phyloP scores from a whole-genome alignment of 2,797 vertebrate species.

The Pseudotriccus pelzelni region DNA sequence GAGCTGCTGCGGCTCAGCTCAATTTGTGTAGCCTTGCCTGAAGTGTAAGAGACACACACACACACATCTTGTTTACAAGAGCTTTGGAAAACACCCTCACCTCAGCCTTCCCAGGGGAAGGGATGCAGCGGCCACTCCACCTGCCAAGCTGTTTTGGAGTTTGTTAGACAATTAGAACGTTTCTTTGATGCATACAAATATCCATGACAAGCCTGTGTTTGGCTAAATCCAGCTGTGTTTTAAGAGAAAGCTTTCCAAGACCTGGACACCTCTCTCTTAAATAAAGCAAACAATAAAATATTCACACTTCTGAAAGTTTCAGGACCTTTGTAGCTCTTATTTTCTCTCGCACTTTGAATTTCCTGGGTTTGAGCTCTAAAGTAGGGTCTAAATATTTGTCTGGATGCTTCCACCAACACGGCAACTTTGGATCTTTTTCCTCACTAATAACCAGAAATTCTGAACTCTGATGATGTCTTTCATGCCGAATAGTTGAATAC shows the following conservation, averaged over 20 bases:
- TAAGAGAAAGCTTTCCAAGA: not conserved
- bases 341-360: not conserved
- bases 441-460: not conserved
- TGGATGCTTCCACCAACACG: not conserved
- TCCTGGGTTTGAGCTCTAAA: not conserved
- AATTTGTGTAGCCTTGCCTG: conserved; percentile 35
- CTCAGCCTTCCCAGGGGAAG: not conserved
- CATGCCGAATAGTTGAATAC: not conserved
- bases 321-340: not conserved
- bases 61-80: not conserved
- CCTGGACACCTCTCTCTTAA: not conserved
- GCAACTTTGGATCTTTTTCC: not conserved
- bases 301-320: not conserved
- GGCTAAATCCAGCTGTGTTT: not conserved
- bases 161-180: not conserved
- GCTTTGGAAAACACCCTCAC: not conserved
- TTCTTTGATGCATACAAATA: not conserved
- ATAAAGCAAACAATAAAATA: not conserved
- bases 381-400: not conserved
- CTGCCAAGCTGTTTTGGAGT: not conserved
- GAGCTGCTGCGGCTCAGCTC: conserved; percentile 39
- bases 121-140: not conserved
- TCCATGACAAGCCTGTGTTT: not conserved
- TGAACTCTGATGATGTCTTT: not conserved
- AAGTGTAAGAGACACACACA: not conserved